A percentile compares a stretch with the other conserved stretches of the same genome.
Conservation (phyloP, 2,888 invertebrate genomes). For the Belgica antarctica region DNA sequence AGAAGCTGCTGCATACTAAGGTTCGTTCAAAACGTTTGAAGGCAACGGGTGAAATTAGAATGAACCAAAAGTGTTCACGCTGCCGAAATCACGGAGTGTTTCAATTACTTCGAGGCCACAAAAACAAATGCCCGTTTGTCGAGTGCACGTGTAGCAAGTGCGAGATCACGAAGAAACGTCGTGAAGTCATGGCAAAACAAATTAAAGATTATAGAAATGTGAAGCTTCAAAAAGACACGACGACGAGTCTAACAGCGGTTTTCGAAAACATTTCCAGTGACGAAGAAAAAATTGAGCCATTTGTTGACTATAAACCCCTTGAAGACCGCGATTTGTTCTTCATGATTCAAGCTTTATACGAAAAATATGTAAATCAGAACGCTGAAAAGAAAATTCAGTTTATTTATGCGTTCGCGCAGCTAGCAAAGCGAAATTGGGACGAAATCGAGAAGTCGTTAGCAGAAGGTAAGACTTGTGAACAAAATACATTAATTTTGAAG, state of each 20-base stretch:
- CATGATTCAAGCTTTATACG: constrained; percentile 29
- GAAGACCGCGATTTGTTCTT: neutral
- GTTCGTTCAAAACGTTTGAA: neutral
- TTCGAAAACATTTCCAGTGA: neutral
- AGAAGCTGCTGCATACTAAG: too few species aligned
- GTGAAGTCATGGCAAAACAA: constrained; percentile 37
- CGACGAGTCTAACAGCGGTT: neutral
- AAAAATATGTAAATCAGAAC: neutral
- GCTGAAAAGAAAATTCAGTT: constrained; percentile 3
- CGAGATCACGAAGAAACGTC: constrained; percentile 22
- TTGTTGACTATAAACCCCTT: neutral
- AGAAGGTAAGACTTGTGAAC: constrained; percentile 18
- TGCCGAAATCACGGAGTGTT: constrained; percentile 23
- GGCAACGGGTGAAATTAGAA: constrained; percentile 16
- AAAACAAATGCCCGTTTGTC: constrained; percentile 1
- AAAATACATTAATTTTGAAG: too few species aligned
- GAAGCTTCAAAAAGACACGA: neutral
- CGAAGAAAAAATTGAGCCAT: neutral
- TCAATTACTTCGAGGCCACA: constrained; percentile 19
- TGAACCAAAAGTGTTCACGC: constrained; percentile 30
- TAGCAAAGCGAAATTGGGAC: constrained; percentile 8
- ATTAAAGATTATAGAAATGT: constrained; percentile 29
- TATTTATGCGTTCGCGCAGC: constrained; percentile 21
- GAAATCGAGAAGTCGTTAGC: neutral
- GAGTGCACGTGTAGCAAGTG: constrained; percentile 16